These are phyloP conservation scores for Epiblema foenella DNA, from an alignment of 2,888 invertebrate species.

Conservation along the genomic window DNA sequence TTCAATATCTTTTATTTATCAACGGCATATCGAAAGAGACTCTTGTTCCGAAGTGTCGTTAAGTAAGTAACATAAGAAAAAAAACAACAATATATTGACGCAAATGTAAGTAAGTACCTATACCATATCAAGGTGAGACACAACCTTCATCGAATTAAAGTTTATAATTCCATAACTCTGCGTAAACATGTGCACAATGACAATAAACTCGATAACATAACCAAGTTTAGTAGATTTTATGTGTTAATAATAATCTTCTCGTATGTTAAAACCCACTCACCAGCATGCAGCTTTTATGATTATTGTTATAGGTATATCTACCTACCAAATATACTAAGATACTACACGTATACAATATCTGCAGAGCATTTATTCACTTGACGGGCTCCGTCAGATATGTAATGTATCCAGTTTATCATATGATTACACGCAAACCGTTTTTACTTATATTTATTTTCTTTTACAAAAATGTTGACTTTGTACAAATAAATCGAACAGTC, in stretches of 20 bases:
- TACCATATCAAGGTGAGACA: slow-evolving; percentile 34
- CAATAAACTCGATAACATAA: slow-evolving; percentile 50
- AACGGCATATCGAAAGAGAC: slow-evolving; percentile 16
- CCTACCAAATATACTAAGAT: too few relatives aligned
- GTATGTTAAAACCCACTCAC: slow-evolving; percentile 59
- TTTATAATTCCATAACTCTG: slow-evolving; percentile 33
- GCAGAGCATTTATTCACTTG: too few relatives aligned
- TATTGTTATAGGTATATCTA: slow-evolving; percentile 43
- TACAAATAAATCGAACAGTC: not conserved
- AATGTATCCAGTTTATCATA: not conserved
- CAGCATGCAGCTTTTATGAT: slow-evolving; percentile 59
- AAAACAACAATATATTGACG: slow-evolving; percentile 23
- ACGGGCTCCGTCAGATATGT: too few relatives aligned
- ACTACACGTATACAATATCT: too few relatives aligned
- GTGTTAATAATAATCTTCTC: slow-evolving; percentile 51
- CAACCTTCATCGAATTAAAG: slow-evolving; percentile 30
- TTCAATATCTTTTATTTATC: slow-evolving; percentile 19
- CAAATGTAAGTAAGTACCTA: slow-evolving; percentile 22
- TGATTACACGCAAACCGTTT: not conserved
- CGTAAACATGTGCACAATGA: slow-evolving; percentile 46
- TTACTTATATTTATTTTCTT: too few relatives aligned
- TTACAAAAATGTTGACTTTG: too few relatives aligned
- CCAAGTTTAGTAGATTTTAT: slow-evolving; percentile 57
- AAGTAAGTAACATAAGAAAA: slow-evolving; percentile 1
- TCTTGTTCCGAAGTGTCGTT: slow-evolving; percentile 3